These are phyloP conservation scores for Chelonus formosanus DNA, from an alignment of 2,888 invertebrate genomes.

Conservation along the genomic window DNA sequence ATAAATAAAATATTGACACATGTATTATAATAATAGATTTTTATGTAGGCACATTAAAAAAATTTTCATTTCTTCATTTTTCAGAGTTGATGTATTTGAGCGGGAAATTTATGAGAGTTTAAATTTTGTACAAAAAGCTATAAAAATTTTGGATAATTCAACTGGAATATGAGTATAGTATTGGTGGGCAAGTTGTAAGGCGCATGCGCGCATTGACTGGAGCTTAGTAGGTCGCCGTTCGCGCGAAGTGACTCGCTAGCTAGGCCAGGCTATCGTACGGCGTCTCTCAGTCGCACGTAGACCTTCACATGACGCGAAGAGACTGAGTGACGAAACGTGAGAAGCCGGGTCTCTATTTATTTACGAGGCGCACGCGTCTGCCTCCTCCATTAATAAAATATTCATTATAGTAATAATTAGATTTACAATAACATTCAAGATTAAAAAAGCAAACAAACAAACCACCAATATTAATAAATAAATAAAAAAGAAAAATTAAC, in stretches of 20 bases:
- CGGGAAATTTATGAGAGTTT: too few species aligned
- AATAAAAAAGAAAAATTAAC: too few species aligned
- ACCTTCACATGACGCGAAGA: conserved; percentile 40
- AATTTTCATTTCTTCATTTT: too few species aligned
- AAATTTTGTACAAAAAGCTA: too few species aligned
- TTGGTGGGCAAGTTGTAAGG: too few species aligned
- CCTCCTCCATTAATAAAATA: neutral
- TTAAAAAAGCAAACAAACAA: neutral
- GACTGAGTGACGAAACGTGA: conserved; percentile 27
- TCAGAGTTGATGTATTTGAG: too few species aligned
- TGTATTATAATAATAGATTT: too few species aligned
- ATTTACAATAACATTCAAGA: too few species aligned
- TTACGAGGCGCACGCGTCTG: conserved; percentile 17
- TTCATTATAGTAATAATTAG: too few species aligned
- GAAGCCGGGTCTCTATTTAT: conserved; percentile 22
- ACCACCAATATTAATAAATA: neutral
- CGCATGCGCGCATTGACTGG: conserved; percentile 41
- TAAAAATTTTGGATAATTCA: neutral
- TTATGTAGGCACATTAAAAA: too few species aligned
- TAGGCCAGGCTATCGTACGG: conserved; percentile 17
- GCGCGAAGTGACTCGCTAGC: conserved; percentile 43
- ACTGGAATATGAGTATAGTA: conserved; percentile 34
- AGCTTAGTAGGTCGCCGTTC: conserved; percentile 53
- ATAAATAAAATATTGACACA: too few species aligned
- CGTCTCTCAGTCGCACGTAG: conserved; percentile 47